phyloP scores from a whole-genome alignment of 2,113 vertebrate species.

The Myiozetetes cayanensis region DNA sequence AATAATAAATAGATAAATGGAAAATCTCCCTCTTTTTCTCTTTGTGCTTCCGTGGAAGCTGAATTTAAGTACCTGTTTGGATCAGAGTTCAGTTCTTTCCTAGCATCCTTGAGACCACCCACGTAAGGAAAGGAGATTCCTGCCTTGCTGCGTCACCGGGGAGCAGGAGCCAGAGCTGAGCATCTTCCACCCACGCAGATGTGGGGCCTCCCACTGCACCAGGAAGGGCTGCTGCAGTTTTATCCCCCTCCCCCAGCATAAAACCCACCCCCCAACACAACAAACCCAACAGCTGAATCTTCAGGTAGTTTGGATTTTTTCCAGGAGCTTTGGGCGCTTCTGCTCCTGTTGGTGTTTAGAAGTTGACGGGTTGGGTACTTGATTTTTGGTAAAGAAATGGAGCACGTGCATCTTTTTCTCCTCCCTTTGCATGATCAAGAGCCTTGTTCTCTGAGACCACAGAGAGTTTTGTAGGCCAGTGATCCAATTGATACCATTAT shows the following conservation, averaged over 20 bases:
- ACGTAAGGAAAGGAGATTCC: background rate
- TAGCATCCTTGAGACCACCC: background rate
- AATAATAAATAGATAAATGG: background rate
- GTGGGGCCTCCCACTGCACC: background rate
- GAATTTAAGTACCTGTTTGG: background rate
- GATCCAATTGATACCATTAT: background rate
- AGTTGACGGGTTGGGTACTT: background rate
- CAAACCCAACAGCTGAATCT: background rate
- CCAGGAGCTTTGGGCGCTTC: background rate
- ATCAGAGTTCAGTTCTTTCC: background rate
- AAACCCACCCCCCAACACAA: background rate
- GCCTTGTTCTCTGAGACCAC: background rate
- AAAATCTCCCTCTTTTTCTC: background rate
- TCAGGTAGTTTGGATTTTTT: background rate
- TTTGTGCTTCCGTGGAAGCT: background rate
- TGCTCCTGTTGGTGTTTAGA: background rate
- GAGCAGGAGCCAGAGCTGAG: background rate
- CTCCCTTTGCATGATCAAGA: background rate
- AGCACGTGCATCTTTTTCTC: rapidly evolving
- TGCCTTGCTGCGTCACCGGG: background rate
- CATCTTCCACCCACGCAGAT: background rate
- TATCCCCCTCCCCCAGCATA: background rate
- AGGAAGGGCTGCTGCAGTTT: background rate
- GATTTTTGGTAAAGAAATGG: background rate
- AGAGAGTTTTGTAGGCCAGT: background rate